Conservation (phyloP, 2,113 vertebrate genomes). For the Promerops cafer region DNA sequence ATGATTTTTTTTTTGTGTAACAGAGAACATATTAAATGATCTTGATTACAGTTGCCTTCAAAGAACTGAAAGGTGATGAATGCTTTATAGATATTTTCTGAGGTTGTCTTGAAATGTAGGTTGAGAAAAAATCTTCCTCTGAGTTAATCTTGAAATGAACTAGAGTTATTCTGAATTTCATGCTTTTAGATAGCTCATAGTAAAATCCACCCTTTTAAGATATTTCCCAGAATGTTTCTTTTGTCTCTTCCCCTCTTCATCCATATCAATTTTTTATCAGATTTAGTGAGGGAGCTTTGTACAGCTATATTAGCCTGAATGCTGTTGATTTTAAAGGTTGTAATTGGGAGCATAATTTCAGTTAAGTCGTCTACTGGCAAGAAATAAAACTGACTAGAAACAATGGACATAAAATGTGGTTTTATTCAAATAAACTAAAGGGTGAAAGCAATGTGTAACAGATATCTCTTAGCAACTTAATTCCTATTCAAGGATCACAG, state of each 20-base stretch:
- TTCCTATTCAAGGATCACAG: not conserved
- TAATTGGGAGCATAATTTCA: not conserved
- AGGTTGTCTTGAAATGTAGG: not conserved
- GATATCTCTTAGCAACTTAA: not conserved
- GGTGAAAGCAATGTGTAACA: not conserved
- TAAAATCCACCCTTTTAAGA: not conserved
- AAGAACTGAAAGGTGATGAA: not conserved
- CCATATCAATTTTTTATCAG: not conserved
- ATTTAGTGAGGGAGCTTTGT: not conserved
- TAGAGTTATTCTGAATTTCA: not conserved
- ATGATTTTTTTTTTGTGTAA: not conserved
- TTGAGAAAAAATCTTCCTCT: not conserved
- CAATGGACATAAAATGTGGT: not conserved
- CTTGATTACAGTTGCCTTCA: not conserved
- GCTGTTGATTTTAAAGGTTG: not conserved
- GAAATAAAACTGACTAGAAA: not conserved
- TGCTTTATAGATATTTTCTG: not conserved
- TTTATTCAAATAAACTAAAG: not conserved
- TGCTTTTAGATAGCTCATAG: not conserved
- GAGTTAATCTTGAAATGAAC: not conserved
- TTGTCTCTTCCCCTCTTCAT: not conserved
- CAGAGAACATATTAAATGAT: not conserved
- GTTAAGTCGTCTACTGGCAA: not conserved
- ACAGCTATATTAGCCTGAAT: not conserved
- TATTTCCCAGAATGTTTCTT: not conserved